These are phyloP conservation scores for Calameuta idolon DNA, from an alignment of 2,888 invertebrate genomes.

Conservation along the genomic window DNA sequence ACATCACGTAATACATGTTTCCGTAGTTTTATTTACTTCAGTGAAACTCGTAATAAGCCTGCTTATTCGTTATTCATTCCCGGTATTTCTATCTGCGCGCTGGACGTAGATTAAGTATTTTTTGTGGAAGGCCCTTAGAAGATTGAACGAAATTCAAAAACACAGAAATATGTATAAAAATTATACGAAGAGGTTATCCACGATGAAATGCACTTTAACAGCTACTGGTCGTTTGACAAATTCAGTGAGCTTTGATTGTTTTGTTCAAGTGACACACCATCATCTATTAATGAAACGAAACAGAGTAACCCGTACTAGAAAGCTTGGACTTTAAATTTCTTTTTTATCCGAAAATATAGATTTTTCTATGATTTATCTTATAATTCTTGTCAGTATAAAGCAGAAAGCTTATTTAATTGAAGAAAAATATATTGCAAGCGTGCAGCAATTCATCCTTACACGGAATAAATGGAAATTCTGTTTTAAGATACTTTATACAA, in stretches of 20 bases:
- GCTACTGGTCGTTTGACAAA: neutral
- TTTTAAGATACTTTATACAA: conserved; percentile 18
- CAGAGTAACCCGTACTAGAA: neutral
- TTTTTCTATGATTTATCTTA: conserved; percentile 34
- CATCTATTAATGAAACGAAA: neutral
- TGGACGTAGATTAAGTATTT: neutral
- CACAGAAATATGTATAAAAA: neutral
- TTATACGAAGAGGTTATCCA: neutral
- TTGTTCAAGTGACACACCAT: neutral
- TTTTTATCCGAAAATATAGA: conserved; percentile 48
- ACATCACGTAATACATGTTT: conserved; percentile 17
- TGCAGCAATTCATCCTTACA: conserved; percentile 9
- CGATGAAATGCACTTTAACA: neutral
- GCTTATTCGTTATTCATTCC: conserved; percentile 17
- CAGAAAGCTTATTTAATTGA: neutral
- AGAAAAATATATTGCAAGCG: neutral
- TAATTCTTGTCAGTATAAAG: neutral
- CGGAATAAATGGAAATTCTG: conserved; percentile 17
- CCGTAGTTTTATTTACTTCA: conserved; percentile 12
- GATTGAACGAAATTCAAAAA: neutral
- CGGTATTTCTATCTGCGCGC: conserved; percentile 7
- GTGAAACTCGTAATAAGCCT: conserved; percentile 11
- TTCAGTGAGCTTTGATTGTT: neutral
- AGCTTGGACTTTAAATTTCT: conserved; percentile 30
- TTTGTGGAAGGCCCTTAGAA: neutral